Conservation (phyloP, 2,113 vertebrate genomes). For the Cyprinodon tularosa region DNA sequence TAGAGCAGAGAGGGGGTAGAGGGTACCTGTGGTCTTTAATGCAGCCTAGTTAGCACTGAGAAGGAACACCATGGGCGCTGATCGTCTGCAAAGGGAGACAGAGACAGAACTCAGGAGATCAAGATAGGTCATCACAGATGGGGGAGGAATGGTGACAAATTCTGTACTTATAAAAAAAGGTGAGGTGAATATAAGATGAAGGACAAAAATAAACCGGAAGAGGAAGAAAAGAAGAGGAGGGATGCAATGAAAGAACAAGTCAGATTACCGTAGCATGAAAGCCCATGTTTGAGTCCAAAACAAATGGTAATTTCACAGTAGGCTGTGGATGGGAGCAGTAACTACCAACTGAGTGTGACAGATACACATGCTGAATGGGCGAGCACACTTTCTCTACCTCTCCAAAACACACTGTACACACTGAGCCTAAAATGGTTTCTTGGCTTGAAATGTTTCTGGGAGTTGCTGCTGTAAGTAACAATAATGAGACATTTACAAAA, state of each 20-base stretch:
- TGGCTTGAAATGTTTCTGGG: too few relatives aligned
- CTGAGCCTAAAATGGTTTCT: too few relatives aligned
- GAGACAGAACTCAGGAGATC: not conserved
- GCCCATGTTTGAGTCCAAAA: slow-evolving; percentile 34
- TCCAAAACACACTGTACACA: not conserved
- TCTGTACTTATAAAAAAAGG: slow-evolving; percentile 1
- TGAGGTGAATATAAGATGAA: slow-evolving; percentile 15
- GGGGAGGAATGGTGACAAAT: not conserved
- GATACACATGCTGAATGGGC: slow-evolving; percentile 13
- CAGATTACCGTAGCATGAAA: slow-evolving; percentile 57
- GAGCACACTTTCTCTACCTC: not conserved
- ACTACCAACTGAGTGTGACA: slow-evolving; percentile 21
- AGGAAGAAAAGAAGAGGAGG: slow-evolving; percentile 3
- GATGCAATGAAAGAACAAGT: slow-evolving; percentile 47
- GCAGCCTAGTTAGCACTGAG: slow-evolving; percentile 66
- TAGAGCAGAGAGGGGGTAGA: slow-evolving; percentile 51
- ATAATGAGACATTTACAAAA: too few relatives aligned
- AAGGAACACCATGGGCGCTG: slow-evolving; percentile 41
- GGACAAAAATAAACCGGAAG: slow-evolving; percentile 24
- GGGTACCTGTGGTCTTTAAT: slow-evolving; percentile 74
- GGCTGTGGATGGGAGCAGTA: slow-evolving; percentile 26
- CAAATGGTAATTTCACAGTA: slow-evolving; percentile 54
- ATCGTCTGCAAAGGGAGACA: slow-evolving; percentile 36
- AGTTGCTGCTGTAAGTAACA: too few relatives aligned
- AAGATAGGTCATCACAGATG: not conserved